Evolutionary conservation across 2,888 invertebrate species (phyloP), one percentile per base, ranked within the genome.

Genomic region (Metopia argyrocephala): DNA sequence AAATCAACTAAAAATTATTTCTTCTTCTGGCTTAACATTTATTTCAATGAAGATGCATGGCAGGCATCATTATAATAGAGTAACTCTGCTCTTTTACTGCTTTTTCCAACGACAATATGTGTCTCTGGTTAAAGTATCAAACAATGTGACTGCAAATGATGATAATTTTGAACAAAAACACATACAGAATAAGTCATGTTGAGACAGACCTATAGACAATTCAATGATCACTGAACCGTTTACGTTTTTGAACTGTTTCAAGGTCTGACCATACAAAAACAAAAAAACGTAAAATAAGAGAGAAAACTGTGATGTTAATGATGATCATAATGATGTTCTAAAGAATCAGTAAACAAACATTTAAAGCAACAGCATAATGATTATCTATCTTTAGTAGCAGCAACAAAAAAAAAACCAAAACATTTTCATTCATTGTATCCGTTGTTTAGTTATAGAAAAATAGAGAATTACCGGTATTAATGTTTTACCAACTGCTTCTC

Each of bases 191-290:
- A 87, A 59, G 38, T 4, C 69, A 68, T 68, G 31, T 31, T 38
- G 9, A 38, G 3, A 38, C 38, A 38, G 38, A 48, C 48, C 48
- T 20, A 57, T 28, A 56, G 54, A 78, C 38, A 38, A 38, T 81
- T 89, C 87, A 87, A 89, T 89, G 88, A 89, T 89, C 89, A 89
- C 89, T 89, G 89, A 89, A 90, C 89, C 89, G 88, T 89, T 90
- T 88, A 89, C 87, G 86, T 87, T 90, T 89, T 89, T 89, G 89
- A 89, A 89, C 89, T 89, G 89, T 90, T 89, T 89, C 89, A 89
- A 89, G 89, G 89, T 89, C 90, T 89, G 86, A 54, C 79, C 76
- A 78, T 74, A 78, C 71, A 78, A 68, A 1, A 56, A 56, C 12
- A 56, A 27, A 7, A 31, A 38, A 73, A 5, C 25, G 27, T 6